Conservation (phyloP, 2,888 invertebrate species). For the Serrognathus titanus region DNA sequence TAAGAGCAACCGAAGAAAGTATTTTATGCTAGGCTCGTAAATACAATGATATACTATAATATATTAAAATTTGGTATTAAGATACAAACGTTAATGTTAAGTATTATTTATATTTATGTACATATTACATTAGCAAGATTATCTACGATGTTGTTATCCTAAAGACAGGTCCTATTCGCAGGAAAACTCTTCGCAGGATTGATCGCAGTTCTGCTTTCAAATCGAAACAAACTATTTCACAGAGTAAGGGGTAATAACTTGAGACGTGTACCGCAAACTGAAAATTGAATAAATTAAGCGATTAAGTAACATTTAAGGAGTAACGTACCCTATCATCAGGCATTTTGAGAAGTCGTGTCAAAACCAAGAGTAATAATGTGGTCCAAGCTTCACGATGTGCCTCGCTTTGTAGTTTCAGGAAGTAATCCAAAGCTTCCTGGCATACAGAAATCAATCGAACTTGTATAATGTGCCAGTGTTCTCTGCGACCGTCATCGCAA, state of each 20-base stretch:
- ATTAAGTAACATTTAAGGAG: not conserved
- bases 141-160: slow-evolving; percentile 49
- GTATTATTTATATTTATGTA: slow-evolving; percentile 1
- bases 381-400: slow-evolving; percentile 95
- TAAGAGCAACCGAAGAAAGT: too few relatives aligned
- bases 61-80: too few relatives aligned
- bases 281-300: slow-evolving; percentile 10
- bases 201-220: slow-evolving; percentile 90
- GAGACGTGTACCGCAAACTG: slow-evolving; percentile 94
- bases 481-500: slow-evolving; percentile 78
- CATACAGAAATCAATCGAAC: slow-evolving; percentile 77
- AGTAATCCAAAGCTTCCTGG: slow-evolving; percentile 87
- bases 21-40: too few relatives aligned
- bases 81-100: too few relatives aligned
- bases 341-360: slow-evolving; percentile 89
- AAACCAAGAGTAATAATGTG: slow-evolving; percentile 78
- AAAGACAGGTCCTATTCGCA: slow-evolving; percentile 88
- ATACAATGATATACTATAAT: too few relatives aligned
- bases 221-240: slow-evolving; percentile 93
- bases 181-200: slow-evolving; percentile 84
- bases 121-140: slow-evolving; percentile 4
- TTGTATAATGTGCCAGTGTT: slow-evolving; percentile 81
- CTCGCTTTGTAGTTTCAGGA: slow-evolving; percentile 82
- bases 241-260: slow-evolving; percentile 84
- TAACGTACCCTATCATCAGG: slow-evolving; percentile 80